Evolutionary conservation across 2,797 vertebrate species (phyloP), one percentile per base, ranked within the genome.

Genomic region (Coranthus polyacanthus): DNA sequence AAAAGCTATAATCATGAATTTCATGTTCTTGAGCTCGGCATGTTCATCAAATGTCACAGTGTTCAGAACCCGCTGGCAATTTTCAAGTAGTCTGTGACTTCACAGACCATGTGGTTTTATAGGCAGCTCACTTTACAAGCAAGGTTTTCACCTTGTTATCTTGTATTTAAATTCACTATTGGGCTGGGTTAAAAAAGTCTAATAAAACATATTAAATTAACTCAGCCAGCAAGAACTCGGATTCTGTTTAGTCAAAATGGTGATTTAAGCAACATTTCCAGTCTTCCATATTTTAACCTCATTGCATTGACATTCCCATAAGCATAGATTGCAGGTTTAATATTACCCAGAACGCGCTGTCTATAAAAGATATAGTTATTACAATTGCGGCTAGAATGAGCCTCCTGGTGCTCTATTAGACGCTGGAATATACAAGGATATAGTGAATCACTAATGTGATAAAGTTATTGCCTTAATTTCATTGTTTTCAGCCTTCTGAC

Each of bases 211-310:
- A 41, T 46, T 38, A 76, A 72, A 72, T 63, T 1, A 64, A 62
- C 21, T 59, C 55, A 32, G 42, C 41, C 41, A 20, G 20, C 10
- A 1, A 54, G 34, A 72, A 17, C 46, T 72, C 4, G 3, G 47
- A 52, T 69, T 71, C 22, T 52, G 39, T 75, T 68, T 51, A 75
- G 47, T 54, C 52, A 32, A 44, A 72, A 54, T 70, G n/a, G 59
- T 78, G 21, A 75, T 79, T 73, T 63, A 44, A 62, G 54, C 39
- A 43, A 46, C 67, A 36, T 83, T 84, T 80, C 70, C 59, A 18
- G 50, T 34, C 41, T 63, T 37, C 45, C 47, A 54, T 76, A 72
- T 86, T 84, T 79, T 42, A 65, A 58, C 53, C 56, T 72, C 34
- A 20, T 54, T 63, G 41, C 55, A 22, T 17, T 20, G 36, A 50